phyloP scores from a whole-genome alignment of 2,888 invertebrate genomes.

The Bibio marci region DNA sequence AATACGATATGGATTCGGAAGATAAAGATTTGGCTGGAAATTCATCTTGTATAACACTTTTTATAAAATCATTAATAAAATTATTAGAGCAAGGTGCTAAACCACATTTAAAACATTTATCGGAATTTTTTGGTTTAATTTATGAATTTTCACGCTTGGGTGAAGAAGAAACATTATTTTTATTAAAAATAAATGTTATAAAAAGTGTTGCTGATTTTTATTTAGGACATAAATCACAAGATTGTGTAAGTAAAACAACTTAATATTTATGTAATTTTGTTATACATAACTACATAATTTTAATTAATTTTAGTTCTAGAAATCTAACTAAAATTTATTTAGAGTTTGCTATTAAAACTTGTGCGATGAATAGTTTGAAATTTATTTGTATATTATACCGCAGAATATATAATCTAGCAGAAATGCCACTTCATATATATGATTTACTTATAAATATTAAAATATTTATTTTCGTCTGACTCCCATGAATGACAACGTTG shows the following conservation, averaged over 20 bases:
- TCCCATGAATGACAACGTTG: no score
- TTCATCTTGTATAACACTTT: slow-evolving; percentile 80
- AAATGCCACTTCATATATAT: no score
- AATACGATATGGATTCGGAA: slow-evolving; percentile 39
- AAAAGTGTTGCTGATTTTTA: slow-evolving; percentile 85
- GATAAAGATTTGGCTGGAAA: slow-evolving; percentile 43
- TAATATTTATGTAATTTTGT: not conserved
- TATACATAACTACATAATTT: no score
- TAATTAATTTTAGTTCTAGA: not conserved
- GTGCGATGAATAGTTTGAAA: no score
- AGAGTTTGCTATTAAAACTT: no score
- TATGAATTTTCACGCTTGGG: slow-evolving; percentile 93
- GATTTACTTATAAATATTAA: no score
- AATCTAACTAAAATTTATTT: not conserved
- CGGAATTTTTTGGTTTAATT: slow-evolving; percentile 82
- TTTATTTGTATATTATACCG: no score
- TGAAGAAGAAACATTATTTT: slow-evolving; percentile 78
- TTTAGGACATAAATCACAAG: slow-evolving; percentile 63
- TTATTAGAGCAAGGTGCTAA: slow-evolving; percentile 78
- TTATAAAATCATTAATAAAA: slow-evolving; percentile 73
- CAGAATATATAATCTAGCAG: no score
- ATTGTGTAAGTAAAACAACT: slow-evolving; percentile 36
- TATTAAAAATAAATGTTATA: slow-evolving; percentile 73
- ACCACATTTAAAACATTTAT: slow-evolving; percentile 69
- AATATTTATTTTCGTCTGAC: no score